phyloP scores from a whole-genome alignment of 2,113 vertebrate genomes.

The Vidua macroura region DNA sequence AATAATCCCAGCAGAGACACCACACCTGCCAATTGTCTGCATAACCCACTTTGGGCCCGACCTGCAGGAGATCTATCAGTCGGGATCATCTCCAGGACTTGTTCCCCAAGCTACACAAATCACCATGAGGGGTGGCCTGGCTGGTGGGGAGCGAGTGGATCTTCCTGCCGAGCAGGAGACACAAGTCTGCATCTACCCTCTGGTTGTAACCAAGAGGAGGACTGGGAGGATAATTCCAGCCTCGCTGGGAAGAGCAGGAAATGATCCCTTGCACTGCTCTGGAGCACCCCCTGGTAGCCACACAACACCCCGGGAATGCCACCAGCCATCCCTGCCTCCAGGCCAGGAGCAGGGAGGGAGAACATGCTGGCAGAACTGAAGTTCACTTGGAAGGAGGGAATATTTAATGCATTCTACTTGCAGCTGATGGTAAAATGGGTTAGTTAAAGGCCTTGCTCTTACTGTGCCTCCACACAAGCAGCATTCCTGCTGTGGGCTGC shows the following conservation, averaged over 20 bases:
- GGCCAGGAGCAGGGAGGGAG: not conserved
- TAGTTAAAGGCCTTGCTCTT: not conserved
- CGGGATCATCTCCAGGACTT: slow-evolving; percentile 69
- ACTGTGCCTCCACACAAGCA: not conserved
- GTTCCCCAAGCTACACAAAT: slow-evolving; percentile 71
- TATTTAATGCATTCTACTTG: not conserved
- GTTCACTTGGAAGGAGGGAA: not conserved
- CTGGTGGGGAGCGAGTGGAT: slow-evolving; percentile 11
- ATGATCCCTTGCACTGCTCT: slow-evolving; percentile 38
- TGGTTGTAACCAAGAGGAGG: slow-evolving; percentile 48
- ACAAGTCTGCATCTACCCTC: slow-evolving; percentile 58
- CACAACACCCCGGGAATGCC: not conserved
- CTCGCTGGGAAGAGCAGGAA: slow-evolving; percentile 7
- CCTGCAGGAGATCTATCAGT: slow-evolving; percentile 43
- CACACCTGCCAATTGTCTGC: slow-evolving; percentile 60
- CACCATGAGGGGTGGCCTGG: slow-evolving; percentile 50
- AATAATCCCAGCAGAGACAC: slow-evolving; percentile 64
- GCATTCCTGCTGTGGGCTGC: not conserved
- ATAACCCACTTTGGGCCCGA: slow-evolving; percentile 60
- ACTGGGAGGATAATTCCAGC: slow-evolving; percentile 49
- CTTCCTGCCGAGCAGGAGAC: slow-evolving; percentile 67
- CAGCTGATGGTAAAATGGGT: not conserved
- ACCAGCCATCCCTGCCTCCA: not conserved
- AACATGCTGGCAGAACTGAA: not conserved
- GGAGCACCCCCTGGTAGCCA: slow-evolving; percentile 67